Conservation (phyloP, 2,888 invertebrate species). For the Galeopsomyia nigrocyanea region DNA sequence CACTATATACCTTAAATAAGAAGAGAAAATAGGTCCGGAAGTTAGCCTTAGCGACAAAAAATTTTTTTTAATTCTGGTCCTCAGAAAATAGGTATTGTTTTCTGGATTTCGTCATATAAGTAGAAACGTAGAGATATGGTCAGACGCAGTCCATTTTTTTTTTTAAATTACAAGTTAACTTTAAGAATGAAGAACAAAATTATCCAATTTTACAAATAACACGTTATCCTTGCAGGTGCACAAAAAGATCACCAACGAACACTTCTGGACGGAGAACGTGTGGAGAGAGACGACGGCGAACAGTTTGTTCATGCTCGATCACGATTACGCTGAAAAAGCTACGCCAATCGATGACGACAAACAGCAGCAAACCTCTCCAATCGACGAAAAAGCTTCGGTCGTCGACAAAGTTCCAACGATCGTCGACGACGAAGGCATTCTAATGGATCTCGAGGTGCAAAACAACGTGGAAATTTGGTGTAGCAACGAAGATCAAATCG, state of each 20-base stretch:
- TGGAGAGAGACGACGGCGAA: slow-evolving; percentile 20
- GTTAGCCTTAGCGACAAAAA: too few relatives aligned
- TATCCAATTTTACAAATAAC: background rate
- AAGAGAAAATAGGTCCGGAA: too few relatives aligned
- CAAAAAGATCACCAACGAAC: slow-evolving; percentile 2
- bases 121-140: too few relatives aligned
- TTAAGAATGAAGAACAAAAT: slow-evolving; percentile 31
- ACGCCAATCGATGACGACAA: background rate
- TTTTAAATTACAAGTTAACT: slow-evolving; percentile 14
- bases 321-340: background rate
- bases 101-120: too few relatives aligned
- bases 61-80: too few relatives aligned
- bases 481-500: background rate
- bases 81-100: too few relatives aligned
- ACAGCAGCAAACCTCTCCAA: too few relatives aligned
- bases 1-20: too few relatives aligned
- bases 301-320: slow-evolving; percentile 9
- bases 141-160: too few relatives aligned
- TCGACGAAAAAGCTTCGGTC: background rate
- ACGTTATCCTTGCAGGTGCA: slow-evolving; percentile 15
- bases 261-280: slow-evolving; percentile 24
- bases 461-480: slow-evolving; percentile 15
- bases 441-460: slow-evolving; percentile 11
- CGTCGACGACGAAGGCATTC: background rate
- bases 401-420: background rate